phyloP scores from a whole-genome alignment of 2,888 invertebrate species.

The Slavum lentiscoides region DNA sequence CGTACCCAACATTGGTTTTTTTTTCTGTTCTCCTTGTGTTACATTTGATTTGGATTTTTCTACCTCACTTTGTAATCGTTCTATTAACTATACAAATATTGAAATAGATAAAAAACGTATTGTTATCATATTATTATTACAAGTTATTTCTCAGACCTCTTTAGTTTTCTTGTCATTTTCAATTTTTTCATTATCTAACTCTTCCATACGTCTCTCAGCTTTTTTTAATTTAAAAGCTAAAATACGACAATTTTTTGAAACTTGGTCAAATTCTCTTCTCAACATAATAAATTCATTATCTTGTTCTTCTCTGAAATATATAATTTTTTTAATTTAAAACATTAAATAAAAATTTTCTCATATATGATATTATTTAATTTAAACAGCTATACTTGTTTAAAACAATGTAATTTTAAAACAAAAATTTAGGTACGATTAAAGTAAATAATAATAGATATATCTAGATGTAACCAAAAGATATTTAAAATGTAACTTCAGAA shows the following conservation, averaged over 20 bases:
- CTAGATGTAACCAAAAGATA: too few species aligned
- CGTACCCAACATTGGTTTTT: constrained; percentile 66
- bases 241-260: constrained; percentile 96
- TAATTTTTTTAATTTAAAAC: constrained; percentile 8
- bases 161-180: constrained; percentile 72
- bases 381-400: too few species aligned
- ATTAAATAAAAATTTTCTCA: not conserved
- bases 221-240: constrained; percentile 97
- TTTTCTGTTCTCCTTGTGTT: constrained; percentile 61
- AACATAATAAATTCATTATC: constrained; percentile 93
- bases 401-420: too few species aligned
- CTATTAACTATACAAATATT: constrained; percentile 59
- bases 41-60: constrained; percentile 63
- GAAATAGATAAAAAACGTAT: constrained; percentile 57
- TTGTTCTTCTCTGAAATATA: constrained; percentile 81
- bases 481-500: too few species aligned
- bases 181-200: constrained; percentile 82
- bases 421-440: too few species aligned
- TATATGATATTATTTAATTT: not conserved
- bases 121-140: constrained; percentile 57
- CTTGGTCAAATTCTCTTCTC: constrained; percentile 93
- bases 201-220: constrained; percentile 85
- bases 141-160: constrained; percentile 60
- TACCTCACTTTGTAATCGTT: constrained; percentile 72
- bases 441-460: too few species aligned